These are phyloP conservation scores for Picus viridis DNA, from an alignment of 2,797 vertebrate genomes.

Conservation along the genomic window DNA sequence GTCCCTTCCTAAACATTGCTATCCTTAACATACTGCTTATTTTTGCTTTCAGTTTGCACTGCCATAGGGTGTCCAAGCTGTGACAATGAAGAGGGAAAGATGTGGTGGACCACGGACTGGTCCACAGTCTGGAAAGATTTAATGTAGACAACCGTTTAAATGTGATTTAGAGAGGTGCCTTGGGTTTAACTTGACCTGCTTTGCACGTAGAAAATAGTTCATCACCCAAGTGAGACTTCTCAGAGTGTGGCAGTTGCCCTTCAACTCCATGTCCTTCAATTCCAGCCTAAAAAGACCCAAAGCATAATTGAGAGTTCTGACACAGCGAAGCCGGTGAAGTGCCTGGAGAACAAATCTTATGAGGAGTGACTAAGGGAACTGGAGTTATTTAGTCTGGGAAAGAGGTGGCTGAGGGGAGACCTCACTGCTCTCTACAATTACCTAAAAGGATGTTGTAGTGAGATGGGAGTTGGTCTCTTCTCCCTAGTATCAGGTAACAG, in stretches of 20 bases:
- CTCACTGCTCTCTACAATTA: too few species aligned
- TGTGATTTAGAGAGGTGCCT: background rate
- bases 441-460: too few species aligned
- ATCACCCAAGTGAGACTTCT: background rate
- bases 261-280: background rate
- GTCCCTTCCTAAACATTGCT: constrained; percentile 7
- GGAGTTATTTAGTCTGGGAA: too few species aligned
- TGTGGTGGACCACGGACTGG: fast-evolving
- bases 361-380: too few species aligned
- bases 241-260: background rate
- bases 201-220: background rate
- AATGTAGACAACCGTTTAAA: background rate
- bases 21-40: background rate
- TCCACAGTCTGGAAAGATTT: background rate
- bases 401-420: too few species aligned
- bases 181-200: background rate
- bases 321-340: too few species aligned
- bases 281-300: background rate
- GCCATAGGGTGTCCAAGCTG: background rate
- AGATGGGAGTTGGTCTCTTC: too few species aligned
- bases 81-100: background rate
- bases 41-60: constrained; percentile 1
- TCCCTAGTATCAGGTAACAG: too few species aligned
- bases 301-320: background rate
- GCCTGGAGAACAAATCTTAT: too few species aligned